phyloP scores from a whole-genome alignment of 2,113 vertebrate species.

The Corynorhinus townsendii region DNA sequence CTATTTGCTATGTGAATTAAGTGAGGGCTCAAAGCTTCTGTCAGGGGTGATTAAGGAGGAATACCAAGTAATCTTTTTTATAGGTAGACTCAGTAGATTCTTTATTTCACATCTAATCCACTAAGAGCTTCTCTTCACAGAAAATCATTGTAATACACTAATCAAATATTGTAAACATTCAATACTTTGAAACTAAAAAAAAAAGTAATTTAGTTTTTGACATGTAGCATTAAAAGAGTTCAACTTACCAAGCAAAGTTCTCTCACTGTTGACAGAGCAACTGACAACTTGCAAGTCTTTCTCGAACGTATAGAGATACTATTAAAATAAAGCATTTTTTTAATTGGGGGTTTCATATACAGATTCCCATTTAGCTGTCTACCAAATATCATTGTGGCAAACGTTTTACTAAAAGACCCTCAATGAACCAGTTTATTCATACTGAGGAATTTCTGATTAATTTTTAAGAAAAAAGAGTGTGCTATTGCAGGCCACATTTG shows the following conservation, averaged over 20 bases:
- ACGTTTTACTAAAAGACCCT: background rate
- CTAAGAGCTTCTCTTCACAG: background rate
- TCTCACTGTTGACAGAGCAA: conserved; percentile 93
- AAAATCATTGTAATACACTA: background rate
- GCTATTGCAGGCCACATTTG: background rate
- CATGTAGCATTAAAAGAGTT: background rate
- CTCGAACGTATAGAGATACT: conserved; percentile 96
- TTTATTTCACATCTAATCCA: background rate
- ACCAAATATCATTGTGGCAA: background rate
- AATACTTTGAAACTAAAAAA: background rate
- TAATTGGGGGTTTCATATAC: background rate
- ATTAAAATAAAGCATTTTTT: conserved; percentile 57
- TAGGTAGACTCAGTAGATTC: background rate
- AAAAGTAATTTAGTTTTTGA: background rate
- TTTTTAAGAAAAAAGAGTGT: background rate
- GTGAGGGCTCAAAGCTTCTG: background rate
- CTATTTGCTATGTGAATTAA: background rate
- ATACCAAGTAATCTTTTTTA: background rate
- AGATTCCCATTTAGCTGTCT: background rate
- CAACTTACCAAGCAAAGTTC: conserved; percentile 91
- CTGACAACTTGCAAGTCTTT: conserved; percentile 90
- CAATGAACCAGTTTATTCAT: background rate
- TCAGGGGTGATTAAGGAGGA: background rate
- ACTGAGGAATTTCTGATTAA: background rate
- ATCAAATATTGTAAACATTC: conserved; percentile 24